phyloP scores from a whole-genome alignment of 2,113 vertebrate species.

The Formicarius rufipectus region DNA sequence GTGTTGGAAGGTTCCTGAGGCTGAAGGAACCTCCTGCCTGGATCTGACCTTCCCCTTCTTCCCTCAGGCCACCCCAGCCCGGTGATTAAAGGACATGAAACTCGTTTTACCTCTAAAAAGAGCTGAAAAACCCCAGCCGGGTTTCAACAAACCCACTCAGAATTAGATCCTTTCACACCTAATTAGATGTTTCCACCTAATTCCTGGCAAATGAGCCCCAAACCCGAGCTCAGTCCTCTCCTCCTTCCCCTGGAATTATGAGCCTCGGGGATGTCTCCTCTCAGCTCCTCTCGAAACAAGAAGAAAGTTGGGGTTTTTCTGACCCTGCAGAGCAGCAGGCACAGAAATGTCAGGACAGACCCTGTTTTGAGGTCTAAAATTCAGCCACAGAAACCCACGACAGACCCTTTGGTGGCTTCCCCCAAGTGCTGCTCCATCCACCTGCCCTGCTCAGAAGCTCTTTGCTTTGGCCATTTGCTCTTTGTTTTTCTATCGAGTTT shows the following conservation, averaged over 20 bases:
- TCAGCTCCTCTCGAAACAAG: background rate
- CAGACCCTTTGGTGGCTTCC: background rate
- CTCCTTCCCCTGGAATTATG: background rate
- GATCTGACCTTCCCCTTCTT: no score
- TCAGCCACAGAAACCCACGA: no score
- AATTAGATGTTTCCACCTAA: background rate
- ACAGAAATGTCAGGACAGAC: background rate
- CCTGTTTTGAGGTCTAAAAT: no score
- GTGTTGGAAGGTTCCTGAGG: background rate
- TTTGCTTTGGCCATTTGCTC: no score
- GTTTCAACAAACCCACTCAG: background rate
- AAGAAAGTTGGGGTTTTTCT: background rate
- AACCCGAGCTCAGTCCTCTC: background rate
- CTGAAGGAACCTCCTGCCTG: background rate
- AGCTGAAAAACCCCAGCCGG: background rate
- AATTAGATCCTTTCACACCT: background rate
- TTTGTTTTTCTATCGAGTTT: no score
- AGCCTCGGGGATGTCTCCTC: background rate
- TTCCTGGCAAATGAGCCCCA: background rate
- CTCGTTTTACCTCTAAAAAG: rapidly evolving
- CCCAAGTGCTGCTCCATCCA: background rate
- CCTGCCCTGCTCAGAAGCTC: background rate
- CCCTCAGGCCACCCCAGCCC: no score
- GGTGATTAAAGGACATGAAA: background rate
- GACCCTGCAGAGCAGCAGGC: background rate